Percentiles rank a stretch among this genome's conserved stretches.
phyloP scores from a whole-genome alignment of 2,113 vertebrate species.

The Cavia porcellus region DNA sequence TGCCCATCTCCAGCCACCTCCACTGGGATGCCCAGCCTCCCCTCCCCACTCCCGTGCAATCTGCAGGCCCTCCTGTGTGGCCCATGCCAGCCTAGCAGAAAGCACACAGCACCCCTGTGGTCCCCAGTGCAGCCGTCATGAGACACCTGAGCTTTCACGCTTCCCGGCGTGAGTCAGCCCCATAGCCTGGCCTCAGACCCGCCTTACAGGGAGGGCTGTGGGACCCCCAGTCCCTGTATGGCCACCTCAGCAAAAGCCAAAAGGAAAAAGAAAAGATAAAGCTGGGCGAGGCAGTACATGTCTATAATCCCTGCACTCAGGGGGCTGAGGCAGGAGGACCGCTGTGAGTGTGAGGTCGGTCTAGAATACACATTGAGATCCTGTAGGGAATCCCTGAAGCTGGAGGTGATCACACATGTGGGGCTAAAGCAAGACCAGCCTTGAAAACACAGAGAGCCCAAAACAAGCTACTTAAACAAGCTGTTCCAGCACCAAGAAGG shows the following conservation, averaged over 20 bases:
- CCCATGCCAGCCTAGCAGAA: rapidly evolving
- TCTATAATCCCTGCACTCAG: not conserved
- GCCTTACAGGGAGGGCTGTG: rapidly evolving
- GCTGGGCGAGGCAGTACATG: not conserved
- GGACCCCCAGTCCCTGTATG: not conserved
- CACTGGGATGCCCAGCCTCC: not conserved
- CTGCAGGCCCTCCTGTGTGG: not conserved
- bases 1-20: not conserved
- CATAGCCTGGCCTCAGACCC: not conserved
- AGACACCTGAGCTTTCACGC: not conserved
- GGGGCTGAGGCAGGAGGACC: not conserved
- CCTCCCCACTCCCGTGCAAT: not conserved
- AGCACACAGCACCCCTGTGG: not conserved
- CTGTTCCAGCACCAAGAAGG: no score
- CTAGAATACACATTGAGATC: not conserved
- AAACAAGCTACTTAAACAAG: no score
- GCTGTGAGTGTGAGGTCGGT: not conserved
- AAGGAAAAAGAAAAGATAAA: not conserved
- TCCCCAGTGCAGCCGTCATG: no score
- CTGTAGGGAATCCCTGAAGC: no score
- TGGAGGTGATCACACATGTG: no score
- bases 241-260: not conserved
- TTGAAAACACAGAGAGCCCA: no score
- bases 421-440: no score
- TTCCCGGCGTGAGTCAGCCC: not conserved